Conservation (phyloP, 2,888 invertebrate genomes). For the Mimumesa dahlbomi region DNA sequence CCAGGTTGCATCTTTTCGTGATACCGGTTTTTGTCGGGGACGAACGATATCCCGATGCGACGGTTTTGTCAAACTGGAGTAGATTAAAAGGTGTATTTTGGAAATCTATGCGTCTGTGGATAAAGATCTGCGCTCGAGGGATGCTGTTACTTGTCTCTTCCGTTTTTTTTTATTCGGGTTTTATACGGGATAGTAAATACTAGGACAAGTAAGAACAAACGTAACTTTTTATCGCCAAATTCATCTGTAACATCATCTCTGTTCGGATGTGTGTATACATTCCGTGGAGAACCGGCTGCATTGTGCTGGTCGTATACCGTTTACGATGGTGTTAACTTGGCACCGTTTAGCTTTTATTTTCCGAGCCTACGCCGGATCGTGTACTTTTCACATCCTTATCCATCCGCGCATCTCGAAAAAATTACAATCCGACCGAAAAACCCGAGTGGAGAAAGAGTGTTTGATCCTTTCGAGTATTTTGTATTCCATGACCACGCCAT, state of each 20-base stretch:
- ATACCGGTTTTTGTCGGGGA: too few species aligned
- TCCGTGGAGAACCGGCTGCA: constrained; percentile 22
- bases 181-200: constrained; percentile 57
- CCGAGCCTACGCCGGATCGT: constrained; percentile 17
- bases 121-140: too few species aligned
- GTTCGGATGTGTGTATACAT: constrained; percentile 27
- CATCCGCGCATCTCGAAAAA: constrained; percentile 54
- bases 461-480: constrained; percentile 40
- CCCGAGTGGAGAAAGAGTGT: constrained; percentile 5
- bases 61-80: not conserved
- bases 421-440: constrained; percentile 4
- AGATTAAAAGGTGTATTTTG: too few species aligned
- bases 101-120: too few species aligned
- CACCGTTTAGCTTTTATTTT: constrained; percentile 38
- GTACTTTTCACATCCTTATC: constrained; percentile 53
- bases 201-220: constrained; percentile 52
- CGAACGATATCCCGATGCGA: not conserved
- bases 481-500: constrained; percentile 53
- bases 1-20: constrained; percentile 7
- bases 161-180: too few species aligned
- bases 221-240: constrained; percentile 54
- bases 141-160: too few species aligned
- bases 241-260: constrained; percentile 61
- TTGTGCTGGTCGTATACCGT: constrained; percentile 30
- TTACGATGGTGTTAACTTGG: constrained; percentile 52